phyloP scores from a whole-genome alignment of 2,797 vertebrate species.

The Amblyraja radiata region DNA sequence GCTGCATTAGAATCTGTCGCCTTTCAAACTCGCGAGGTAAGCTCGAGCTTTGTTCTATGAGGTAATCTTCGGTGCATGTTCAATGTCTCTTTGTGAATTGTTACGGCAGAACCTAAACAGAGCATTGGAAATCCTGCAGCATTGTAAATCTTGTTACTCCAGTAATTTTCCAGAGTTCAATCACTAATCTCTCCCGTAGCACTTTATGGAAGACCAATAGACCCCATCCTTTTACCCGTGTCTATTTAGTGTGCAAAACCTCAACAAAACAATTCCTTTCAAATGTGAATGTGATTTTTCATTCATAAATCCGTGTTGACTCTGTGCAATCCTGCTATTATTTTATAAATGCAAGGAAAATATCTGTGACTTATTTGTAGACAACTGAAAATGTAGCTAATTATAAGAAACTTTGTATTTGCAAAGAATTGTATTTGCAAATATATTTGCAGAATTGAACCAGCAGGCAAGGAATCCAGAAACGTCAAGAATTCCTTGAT shows the following conservation, averaged over 20 bases:
- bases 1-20: conserved; percentile 92
- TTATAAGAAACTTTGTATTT: neutral
- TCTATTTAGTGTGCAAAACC: too few species aligned
- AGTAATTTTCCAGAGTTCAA: too few species aligned
- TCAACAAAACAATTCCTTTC: too few species aligned
- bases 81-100: neutral
- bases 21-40: conserved; percentile 93
- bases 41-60: neutral
- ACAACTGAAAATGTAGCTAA: neutral
- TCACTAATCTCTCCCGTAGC: too few species aligned
- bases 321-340: too few species aligned
- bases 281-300: too few species aligned
- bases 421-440: too few species aligned
- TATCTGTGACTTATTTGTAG: neutral
- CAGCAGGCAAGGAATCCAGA: neutral
- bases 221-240: too few species aligned
- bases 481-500: neutral
- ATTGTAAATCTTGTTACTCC: neutral
- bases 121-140: neutral
- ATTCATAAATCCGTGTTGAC: too few species aligned
- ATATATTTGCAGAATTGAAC: neutral
- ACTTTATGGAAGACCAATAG: too few species aligned
- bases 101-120: neutral
- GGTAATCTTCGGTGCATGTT: too few species aligned
- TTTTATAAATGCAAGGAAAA: neutral